Base-by-base conservation (phyloP, 2,888 invertebrate species). In the Mesorhabditis spiculigera region DNA sequence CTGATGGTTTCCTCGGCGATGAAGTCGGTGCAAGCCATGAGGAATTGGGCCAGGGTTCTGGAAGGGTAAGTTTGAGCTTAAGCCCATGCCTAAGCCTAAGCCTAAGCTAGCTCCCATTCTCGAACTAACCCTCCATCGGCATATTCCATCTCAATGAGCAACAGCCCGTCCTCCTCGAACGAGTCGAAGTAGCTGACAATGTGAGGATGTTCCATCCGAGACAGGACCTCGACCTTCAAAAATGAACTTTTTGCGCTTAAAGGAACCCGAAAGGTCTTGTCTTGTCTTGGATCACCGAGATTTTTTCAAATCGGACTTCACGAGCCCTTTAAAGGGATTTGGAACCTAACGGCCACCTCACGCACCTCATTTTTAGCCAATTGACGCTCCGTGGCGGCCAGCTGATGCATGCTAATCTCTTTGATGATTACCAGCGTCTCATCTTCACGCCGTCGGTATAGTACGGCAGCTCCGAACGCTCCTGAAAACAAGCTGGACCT, bases 111-210 rank as follows among this genome's bases (percentile, higher is more conserved):
- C 28, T 28, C 28, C 28, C 28, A 1, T 1, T 68, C 28, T 13
- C 8, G 5, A 28, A 42, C 80, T 72, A 67, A 88, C 88, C 91
- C 92, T 28, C 91, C 91, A 85, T 92, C 91, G 4, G 91, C 92
- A 85, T 91, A 92, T 84, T 92, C 92, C 91, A 92, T 92, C 86
- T 92, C 91, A 74, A 92, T 92, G 85, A 91, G 89, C 43, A 92
- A 86, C 4, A 90, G 89, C 8, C 91, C 91, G 78, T 91, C 91
- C 80, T 90, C 90, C 82, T 91, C 91, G 84, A 91, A 91, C 82
- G 91, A 91, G 75, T 92, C 91, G 80, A 90, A 89, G 84, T 92
- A 92, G 62, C 73, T 74, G 61, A 78, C 90, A 71, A 92, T 91
- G 85, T 91, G 91, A 4, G 91, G 91, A 86, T 92, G 92, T 81